Conservation (phyloP, 2,113 vertebrate species). For the Apeltes quadracus region DNA sequence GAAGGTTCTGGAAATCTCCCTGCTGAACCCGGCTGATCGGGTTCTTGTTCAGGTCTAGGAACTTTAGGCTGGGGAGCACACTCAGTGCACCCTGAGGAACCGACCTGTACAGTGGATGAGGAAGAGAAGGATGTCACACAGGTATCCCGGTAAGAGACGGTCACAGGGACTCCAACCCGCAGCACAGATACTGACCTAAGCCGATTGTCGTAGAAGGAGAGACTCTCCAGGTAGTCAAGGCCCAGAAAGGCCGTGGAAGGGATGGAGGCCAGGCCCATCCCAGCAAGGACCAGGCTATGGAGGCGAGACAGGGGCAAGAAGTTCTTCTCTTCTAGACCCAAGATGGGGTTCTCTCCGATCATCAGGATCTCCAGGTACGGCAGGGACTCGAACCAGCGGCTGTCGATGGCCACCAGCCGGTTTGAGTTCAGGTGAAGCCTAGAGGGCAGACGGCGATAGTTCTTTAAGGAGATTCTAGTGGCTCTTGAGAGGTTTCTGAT, state of each 20-base stretch:
- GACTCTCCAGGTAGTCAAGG: conserved; percentile 84
- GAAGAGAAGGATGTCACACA: no score
- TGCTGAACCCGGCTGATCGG: conserved; percentile 77
- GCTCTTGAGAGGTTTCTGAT: background rate
- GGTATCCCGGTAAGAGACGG: background rate
- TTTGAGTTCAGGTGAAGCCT: conserved; percentile 87
- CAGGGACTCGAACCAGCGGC: conserved; percentile 84
- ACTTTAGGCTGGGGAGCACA: conserved; percentile 82
- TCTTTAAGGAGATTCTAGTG: background rate
- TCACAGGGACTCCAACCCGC: background rate
- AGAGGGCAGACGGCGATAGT: conserved; percentile 29
- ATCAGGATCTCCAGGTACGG: conserved; percentile 86
- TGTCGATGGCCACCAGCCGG: conserved; percentile 79
- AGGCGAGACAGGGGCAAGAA: conserved; percentile 82
- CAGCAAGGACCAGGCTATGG: conserved; percentile 84
- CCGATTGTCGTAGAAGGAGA: conserved; percentile 84
- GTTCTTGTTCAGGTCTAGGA: conserved; percentile 85
- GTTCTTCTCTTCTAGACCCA: conserved; percentile 80
- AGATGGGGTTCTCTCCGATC: conserved; percentile 86
- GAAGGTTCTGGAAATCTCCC: conserved; percentile 83
- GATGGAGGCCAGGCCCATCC: conserved; percentile 81
- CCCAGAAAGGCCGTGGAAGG: conserved; percentile 81
- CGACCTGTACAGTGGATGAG: conserved; percentile 24
- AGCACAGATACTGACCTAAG: conserved; percentile 57
- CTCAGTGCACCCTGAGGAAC: conserved; percentile 81